Conservation (phyloP, 2,797 vertebrate genomes). For the Gambelia wislizenii region DNA sequence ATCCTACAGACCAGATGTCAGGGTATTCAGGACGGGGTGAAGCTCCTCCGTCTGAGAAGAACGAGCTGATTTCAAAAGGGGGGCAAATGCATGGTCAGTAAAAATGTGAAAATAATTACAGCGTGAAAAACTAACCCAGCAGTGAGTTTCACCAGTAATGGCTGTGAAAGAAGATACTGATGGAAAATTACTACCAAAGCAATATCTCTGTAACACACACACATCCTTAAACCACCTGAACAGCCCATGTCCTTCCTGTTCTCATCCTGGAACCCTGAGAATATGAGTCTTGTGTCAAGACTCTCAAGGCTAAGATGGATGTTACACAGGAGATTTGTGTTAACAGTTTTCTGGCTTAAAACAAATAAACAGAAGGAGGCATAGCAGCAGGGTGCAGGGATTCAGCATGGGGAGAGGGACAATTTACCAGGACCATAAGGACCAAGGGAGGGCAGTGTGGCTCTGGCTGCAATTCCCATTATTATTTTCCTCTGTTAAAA, state of each 20-base stretch:
- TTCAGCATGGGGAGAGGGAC: too few relatives aligned
- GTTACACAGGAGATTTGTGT: background rate
- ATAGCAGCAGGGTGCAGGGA: too few relatives aligned
- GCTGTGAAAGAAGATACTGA: background rate
- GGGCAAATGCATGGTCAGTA: background rate
- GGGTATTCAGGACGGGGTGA: background rate
- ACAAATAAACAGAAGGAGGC: too few relatives aligned
- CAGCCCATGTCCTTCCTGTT: background rate
- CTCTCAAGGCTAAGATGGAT: background rate
- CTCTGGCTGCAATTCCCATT: background rate
- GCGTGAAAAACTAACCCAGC: background rate
- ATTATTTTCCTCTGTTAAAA: too few relatives aligned
- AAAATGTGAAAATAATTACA: background rate
- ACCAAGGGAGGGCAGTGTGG: background rate
- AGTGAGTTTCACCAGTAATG: background rate
- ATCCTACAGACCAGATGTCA: background rate
- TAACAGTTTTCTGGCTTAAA: too few relatives aligned
- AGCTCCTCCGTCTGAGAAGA: slow-evolving; percentile 1
- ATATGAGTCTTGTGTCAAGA: too few relatives aligned
- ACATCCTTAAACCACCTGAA: background rate
- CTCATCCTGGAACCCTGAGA: background rate
- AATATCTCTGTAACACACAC: background rate
- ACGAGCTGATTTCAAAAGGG: background rate
- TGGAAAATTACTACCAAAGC: background rate
- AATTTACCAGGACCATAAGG: too few relatives aligned